Evolutionary conservation across 2,888 invertebrate genomes (phyloP).

Genomic region (Limnephilus lunatus): DNA sequence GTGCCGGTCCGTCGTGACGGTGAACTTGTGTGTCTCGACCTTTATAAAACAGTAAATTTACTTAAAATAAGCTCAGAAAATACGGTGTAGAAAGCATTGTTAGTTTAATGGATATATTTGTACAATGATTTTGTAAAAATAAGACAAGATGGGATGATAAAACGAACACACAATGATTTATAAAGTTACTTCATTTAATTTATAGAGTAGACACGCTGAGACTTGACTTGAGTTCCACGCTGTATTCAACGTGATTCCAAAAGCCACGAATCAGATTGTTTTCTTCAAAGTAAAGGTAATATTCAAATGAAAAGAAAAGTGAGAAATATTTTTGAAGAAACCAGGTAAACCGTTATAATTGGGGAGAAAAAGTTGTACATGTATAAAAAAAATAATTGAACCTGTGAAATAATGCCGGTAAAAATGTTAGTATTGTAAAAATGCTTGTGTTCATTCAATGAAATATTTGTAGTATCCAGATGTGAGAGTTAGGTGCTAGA

Average conservation of each 20-base stretch:
- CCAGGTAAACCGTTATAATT: background rate
- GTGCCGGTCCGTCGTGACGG: slow-evolving; percentile 74
- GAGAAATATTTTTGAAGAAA: background rate
- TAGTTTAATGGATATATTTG: background rate
- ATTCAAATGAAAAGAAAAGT: background rate
- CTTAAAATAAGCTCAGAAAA: background rate
- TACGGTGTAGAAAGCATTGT: background rate
- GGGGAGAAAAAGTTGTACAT: background rate
- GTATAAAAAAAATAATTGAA: background rate
- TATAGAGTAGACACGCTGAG: background rate
- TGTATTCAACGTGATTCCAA: background rate
- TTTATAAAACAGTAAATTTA: slow-evolving; percentile 4
- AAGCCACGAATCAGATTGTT: background rate
- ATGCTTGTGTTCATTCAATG: slow-evolving; percentile 31
- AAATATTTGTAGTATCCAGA: background rate
- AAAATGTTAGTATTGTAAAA: slow-evolving; percentile 8
- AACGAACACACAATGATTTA: background rate
- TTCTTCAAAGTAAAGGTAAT: background rate
- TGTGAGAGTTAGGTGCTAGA: slow-evolving; percentile 37
- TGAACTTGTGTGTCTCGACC: slow-evolving; percentile 68
- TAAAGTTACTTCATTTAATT: background rate
- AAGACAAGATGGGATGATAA: background rate
- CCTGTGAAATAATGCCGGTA: background rate
- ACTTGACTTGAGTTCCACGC: background rate
- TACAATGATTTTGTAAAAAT: slow-evolving; percentile 21